phyloP scores from a whole-genome alignment of 64 coral and sea anemone species.

The Montipora efflorescens region DNA sequence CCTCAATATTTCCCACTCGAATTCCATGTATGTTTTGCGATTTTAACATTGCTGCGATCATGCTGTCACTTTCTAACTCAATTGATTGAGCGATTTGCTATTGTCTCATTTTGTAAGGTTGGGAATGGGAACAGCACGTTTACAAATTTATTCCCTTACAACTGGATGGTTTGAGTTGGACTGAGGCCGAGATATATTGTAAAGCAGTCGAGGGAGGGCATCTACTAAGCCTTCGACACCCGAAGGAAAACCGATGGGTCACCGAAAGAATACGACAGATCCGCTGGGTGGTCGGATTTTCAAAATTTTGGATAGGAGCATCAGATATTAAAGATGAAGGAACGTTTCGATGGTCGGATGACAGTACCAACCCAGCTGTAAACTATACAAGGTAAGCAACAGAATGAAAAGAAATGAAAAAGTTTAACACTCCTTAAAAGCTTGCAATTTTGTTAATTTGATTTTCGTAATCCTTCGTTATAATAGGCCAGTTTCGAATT shows the following conservation, averaged over 20 bases:
- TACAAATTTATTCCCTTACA: conserved; percentile 74
- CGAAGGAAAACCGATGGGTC: conserved; percentile 48
- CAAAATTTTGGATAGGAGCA: conserved; percentile 76
- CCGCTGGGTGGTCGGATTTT: conserved; percentile 52
- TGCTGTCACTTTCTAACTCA: no score
- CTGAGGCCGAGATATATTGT: conserved; percentile 77
- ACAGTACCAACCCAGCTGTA: conserved; percentile 18
- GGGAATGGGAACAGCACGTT: conserved; percentile 49
- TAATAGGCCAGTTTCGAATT: no score
- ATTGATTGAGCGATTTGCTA: background rate
- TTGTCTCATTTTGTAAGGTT: background rate
- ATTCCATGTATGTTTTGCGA: no score
- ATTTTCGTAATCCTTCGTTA: background rate
- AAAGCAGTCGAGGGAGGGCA: conserved; percentile 54
- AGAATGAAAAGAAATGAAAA: background rate
- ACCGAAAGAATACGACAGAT: conserved; percentile 45
- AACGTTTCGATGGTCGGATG: conserved; percentile 51
- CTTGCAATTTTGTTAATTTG: background rate
- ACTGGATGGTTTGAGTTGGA: conserved; percentile 63
- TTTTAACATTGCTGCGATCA: no score
- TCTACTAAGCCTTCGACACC: conserved; percentile 35
- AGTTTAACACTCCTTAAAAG: no score
- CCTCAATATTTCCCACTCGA: no score
- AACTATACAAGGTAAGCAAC: conserved; percentile 21
- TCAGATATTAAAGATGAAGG: conserved; percentile 63